These are phyloP conservation scores for Eretmochelys imbricata DNA, from an alignment of 2,113 vertebrate species.

Conservation along the genomic window DNA sequence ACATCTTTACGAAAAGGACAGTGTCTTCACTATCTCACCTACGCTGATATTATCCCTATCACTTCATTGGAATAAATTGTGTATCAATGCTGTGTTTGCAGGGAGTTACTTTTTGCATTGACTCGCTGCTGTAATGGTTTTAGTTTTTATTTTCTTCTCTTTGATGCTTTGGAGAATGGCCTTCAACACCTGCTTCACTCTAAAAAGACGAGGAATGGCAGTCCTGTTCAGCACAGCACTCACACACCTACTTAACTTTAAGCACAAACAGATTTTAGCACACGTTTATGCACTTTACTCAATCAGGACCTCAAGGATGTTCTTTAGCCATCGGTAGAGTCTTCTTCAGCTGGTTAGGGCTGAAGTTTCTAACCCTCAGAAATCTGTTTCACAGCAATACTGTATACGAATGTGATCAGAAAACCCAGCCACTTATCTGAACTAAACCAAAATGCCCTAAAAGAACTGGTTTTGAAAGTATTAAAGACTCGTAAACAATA, in stretches of 20 bases:
- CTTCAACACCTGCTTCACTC: slow-evolving; percentile 12
- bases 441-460: slow-evolving; percentile 4
- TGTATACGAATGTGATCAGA: not conserved
- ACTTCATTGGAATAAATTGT: slow-evolving; percentile 5
- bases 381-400: not conserved
- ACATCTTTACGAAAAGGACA: not conserved
- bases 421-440: not conserved
- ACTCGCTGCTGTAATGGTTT: slow-evolving; percentile 7
- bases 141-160: slow-evolving; percentile 27
- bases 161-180: slow-evolving; percentile 16
- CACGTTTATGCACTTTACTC: slow-evolving; percentile 8
- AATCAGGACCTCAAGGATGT: not conserved
- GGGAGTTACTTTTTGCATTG: fast-evolving
- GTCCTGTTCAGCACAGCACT: not conserved
- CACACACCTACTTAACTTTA: not conserved
- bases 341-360: not conserved
- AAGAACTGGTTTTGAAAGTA: slow-evolving; percentile 29
- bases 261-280: slow-evolving; percentile 20
- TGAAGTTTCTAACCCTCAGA: not conserved
- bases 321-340: not conserved
- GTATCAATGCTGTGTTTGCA: slow-evolving; percentile 27
- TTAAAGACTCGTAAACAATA: slow-evolving; percentile 3
- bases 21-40: not conserved
- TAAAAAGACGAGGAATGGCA: not conserved
- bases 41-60: not conserved